Base-by-base conservation (phyloP, 2,888 invertebrate genomes). In the Acholoe squamosa region DNA sequence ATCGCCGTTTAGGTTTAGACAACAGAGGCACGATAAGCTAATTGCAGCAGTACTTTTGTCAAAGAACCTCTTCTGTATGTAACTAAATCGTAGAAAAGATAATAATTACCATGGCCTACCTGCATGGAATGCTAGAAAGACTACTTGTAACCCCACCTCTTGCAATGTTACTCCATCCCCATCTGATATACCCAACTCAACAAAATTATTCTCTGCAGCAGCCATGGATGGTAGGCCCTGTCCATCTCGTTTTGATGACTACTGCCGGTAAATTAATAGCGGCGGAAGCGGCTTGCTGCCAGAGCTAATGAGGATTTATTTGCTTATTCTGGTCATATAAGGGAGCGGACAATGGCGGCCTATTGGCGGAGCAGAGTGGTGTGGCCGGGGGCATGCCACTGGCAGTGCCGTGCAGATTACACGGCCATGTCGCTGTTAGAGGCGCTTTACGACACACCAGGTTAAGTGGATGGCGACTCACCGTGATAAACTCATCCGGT, bases 231-330 rank as follows among this genome's bases (percentile, higher is more conserved):
- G 61, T 19, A n/a, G 22, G 61, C 22, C 22, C 28, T 71, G 71
- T 71, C 71, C 19, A 7, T 71, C 71, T 28, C 71, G 71, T 71
- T 71, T 71, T 71, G 71, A 71, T 71, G 71, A 28, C 71, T 71
- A n/a, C 71, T n/a, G 71, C 28, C 71, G 14, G 71, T 25, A 25
- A 71, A 71, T 71, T 71, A 71, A 71, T 71, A 71, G 71, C 71
- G 31, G 28, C 71, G 71, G 71, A 71, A 71, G 71, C 71, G 71
- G 71, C 71, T 25, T 25, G 61, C 25, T 84, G 84, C 43, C 84
- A 51, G 43, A 43, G n/a, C 84, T 84, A 84, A 84, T 84, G 51
- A 84, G 33, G 28, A 84, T 84, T 84, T 84, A 84, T 84, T 84
- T 84, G 43, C 43, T 34, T 34, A 84, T 84, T 84, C 22, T 84